phyloP scores from a whole-genome alignment of 2,113 vertebrate species.

The Triplophysa rosa region DNA sequence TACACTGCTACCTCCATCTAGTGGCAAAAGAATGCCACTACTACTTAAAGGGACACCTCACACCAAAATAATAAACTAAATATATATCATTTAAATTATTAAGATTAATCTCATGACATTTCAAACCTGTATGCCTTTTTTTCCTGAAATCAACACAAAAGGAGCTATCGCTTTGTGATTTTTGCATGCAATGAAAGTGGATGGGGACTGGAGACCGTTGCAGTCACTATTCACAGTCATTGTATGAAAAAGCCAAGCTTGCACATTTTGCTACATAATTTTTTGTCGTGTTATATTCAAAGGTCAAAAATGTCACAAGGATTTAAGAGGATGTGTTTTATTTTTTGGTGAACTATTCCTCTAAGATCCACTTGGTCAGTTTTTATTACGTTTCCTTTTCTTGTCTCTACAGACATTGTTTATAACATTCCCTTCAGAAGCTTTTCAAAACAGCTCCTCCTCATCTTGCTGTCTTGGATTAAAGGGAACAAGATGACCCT shows the following conservation, averaged over 20 bases:
- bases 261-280: neutral
- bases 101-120: too few species aligned
- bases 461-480: neutral
- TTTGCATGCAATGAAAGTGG: neutral
- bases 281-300: neutral
- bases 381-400: neutral
- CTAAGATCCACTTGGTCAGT: neutral
- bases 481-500: neutral
- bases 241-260: neutral
- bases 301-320: neutral
- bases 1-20: too few species aligned
- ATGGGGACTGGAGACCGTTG: neutral
- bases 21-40: too few species aligned
- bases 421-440: neutral
- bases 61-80: too few species aligned
- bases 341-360: neutral
- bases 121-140: too few species aligned
- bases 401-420: neutral
- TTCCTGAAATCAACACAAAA: too few species aligned
- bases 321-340: neutral
- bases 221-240: neutral
- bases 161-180: neutral
- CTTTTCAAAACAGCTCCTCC: conserved; percentile 12
- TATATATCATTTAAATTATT: too few species aligned
- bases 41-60: too few species aligned